Evolutionary conservation across 2,888 invertebrate species (phyloP).

Genomic region (Alloplasta piceator): DNA sequence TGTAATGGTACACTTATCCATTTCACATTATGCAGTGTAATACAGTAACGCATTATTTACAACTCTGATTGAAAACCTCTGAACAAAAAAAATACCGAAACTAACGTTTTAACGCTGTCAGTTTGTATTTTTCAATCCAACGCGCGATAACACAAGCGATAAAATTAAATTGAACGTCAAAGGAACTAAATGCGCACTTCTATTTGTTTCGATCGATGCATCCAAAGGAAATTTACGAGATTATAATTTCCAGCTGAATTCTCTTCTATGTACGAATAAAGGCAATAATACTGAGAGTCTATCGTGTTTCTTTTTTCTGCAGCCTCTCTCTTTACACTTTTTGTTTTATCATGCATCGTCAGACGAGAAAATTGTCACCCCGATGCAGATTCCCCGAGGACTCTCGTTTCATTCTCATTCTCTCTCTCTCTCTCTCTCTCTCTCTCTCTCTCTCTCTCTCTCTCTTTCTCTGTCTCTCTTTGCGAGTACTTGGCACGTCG

Average conservation of each 20-base stretch:
- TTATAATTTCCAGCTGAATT: neutral
- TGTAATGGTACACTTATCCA: too few relatives aligned
- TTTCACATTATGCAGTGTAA: too few relatives aligned
- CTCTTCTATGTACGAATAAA: neutral
- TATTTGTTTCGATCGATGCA: neutral
- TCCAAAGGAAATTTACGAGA: neutral
- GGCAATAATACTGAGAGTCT: neutral
- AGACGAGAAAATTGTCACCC: constrained; percentile 40
- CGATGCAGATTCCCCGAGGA: constrained; percentile 49
- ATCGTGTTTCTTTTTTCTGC: neutral
- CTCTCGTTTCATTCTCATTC: constrained; percentile 11
- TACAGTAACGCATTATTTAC: too few relatives aligned
- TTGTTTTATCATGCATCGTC: constrained; percentile 19
- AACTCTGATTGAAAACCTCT: too few relatives aligned
- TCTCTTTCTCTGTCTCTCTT: constrained; percentile 11
- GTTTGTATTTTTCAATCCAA: too few relatives aligned
- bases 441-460: constrained; percentile 4
- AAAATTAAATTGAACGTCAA: neutral
- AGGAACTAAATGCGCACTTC: neutral
- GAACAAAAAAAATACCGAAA: too few relatives aligned
- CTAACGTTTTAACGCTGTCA: too few relatives aligned
- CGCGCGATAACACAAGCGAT: neutral
- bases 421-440: constrained; percentile 16
- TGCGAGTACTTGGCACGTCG: constrained; percentile 13
- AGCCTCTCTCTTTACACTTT: neutral